phyloP scores from a whole-genome alignment of 1,140 invertebrate genomes.

The Listronotus oregonensis region DNA sequence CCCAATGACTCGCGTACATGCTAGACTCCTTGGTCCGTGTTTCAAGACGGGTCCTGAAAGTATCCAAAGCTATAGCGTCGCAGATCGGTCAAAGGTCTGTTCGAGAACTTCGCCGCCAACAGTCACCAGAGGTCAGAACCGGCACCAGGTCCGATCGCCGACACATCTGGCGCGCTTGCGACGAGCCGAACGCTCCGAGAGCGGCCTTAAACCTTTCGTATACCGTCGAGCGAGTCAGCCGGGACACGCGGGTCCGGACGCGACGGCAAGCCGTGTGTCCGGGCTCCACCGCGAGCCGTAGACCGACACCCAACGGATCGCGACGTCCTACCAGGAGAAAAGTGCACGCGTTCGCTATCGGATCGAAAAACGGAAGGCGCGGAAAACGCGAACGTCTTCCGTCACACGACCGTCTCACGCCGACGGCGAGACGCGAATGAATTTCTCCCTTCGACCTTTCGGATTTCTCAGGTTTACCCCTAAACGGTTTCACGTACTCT shows the following conservation, averaged over 20 bases:
- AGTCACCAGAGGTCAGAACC: constrained; percentile 47
- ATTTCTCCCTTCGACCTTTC: no score
- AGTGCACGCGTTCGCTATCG: constrained; percentile 15
- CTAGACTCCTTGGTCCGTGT: constrained; percentile 92
- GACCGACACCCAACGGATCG: constrained; percentile 58
- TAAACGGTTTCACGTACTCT: no score
- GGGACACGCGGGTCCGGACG: constrained; percentile 2
- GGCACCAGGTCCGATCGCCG: constrained; percentile 34
- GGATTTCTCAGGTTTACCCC: no score
- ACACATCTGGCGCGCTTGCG: constrained; percentile 44
- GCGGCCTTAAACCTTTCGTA: constrained; percentile 19
- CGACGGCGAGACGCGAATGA: no score
- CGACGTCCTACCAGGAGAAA: constrained; percentile 50
- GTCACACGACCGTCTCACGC: no score
- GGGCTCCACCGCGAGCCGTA: constrained; percentile 49
- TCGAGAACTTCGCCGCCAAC: constrained; percentile 52
- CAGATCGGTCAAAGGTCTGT: constrained; percentile 56
- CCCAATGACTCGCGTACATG: constrained; percentile 79
- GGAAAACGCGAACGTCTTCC: constrained; percentile 9
- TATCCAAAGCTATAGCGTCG: constrained; percentile 65
- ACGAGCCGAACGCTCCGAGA: constrained; percentile 42
- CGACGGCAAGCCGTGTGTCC: constrained; percentile 4
- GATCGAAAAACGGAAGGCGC: constrained; percentile 42
- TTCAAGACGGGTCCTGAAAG: constrained; percentile 81
- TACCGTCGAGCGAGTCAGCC: constrained; percentile 15